phyloP scores from a whole-genome alignment of 2,113 vertebrate species.

The Aspidoscelis tigris region DNA sequence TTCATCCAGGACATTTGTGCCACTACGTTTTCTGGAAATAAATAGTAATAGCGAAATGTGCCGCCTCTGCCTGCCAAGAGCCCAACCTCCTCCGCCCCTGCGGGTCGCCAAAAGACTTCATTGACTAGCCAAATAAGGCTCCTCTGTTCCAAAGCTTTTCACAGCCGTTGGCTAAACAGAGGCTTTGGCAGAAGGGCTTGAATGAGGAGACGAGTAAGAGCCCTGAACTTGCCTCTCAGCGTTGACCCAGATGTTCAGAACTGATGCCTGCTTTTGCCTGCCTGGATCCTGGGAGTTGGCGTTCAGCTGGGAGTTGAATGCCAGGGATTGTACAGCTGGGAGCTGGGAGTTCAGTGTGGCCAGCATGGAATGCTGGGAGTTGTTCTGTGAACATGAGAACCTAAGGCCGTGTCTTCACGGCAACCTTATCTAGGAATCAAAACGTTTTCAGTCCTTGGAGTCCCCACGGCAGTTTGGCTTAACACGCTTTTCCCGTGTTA shows the following conservation, averaged over 20 bases:
- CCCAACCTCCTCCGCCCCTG: slow-evolving; percentile 70
- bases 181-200: slow-evolving; percentile 5
- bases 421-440: too few relatives aligned
- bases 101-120: slow-evolving; percentile 69
- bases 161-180: slow-evolving; percentile 46
- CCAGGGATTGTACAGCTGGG: too few relatives aligned
- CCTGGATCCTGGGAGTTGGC: neutral
- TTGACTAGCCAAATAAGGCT: slow-evolving; percentile 67
- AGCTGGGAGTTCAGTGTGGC: too few relatives aligned
- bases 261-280: neutral
- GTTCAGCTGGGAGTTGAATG: too few relatives aligned
- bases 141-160: slow-evolving; percentile 63
- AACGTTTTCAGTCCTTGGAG: too few relatives aligned
- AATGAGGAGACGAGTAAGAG: neutral
- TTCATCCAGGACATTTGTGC: slow-evolving; percentile 70
- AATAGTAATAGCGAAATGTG: slow-evolving; percentile 62
- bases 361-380: too few relatives aligned
- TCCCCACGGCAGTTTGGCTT: too few relatives aligned
- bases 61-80: slow-evolving; percentile 75
- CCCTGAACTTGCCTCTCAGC: neutral
- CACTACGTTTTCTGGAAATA: slow-evolving; percentile 81
- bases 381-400: too few relatives aligned
- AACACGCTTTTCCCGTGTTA: too few relatives aligned
- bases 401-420: too few relatives aligned
- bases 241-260: neutral